These are phyloP conservation scores for Tinea trinotella DNA, from an alignment of 2,888 invertebrate species.

Conservation along the genomic window DNA sequence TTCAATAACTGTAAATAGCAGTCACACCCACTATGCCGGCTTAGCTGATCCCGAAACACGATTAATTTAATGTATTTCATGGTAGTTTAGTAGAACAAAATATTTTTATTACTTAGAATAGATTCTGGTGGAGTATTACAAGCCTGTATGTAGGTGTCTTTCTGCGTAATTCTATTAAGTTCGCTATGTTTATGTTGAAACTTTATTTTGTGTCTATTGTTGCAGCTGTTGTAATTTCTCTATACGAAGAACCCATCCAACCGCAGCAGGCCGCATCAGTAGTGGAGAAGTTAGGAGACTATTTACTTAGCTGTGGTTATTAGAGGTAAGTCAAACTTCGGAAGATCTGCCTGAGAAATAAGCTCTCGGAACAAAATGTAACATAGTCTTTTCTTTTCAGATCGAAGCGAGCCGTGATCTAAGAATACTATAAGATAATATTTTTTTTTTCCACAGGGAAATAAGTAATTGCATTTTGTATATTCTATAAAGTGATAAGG, in stretches of 20 bases:
- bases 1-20: too few relatives aligned
- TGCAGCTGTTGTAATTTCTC: slow-evolving; percentile 92
- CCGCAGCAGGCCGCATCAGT: slow-evolving; percentile 97
- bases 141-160: too few relatives aligned
- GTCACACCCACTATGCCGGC: too few relatives aligned
- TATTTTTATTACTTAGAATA: too few relatives aligned
- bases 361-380: not conserved
- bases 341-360: too few relatives aligned
- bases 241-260: slow-evolving; percentile 96
- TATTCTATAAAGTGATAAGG: slow-evolving; percentile 73
- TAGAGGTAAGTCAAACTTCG: slow-evolving; percentile 77
- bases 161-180: too few relatives aligned
- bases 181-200: not conserved
- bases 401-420: slow-evolving; percentile 72
- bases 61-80: too few relatives aligned
- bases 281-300: slow-evolving; percentile 97
- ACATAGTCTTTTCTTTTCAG: slow-evolving; percentile 44
- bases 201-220: slow-evolving; percentile 36
- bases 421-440: slow-evolving; percentile 73
- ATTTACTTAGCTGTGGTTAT: slow-evolving; percentile 97
- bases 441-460: slow-evolving; percentile 74
- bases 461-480: slow-evolving; percentile 75
- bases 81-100: too few relatives aligned
- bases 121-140: too few relatives aligned
- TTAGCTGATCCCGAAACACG: too few relatives aligned